phyloP scores from a whole-genome alignment of 1,140 invertebrate genomes.

The Pectinophora gossypiella region DNA sequence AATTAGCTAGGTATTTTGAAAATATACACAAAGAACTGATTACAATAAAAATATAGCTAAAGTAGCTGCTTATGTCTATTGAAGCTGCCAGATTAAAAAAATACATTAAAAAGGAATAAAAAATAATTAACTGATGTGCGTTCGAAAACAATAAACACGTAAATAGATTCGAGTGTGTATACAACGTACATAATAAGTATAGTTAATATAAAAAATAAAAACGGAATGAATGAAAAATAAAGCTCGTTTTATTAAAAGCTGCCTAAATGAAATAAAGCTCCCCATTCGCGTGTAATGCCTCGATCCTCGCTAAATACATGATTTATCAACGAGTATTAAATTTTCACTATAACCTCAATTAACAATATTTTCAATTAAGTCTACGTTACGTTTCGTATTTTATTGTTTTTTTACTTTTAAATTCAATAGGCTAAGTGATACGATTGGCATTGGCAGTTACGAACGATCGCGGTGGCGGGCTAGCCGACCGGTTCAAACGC shows the following conservation, averaged over 20 bases:
- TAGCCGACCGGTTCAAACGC: slow-evolving; percentile 18
- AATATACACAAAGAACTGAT: background rate
- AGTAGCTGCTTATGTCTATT: background rate
- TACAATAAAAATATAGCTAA: background rate
- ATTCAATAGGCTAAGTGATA: slow-evolving; percentile 45
- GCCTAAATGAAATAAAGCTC: slow-evolving; percentile 19
- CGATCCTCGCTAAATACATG: slow-evolving; percentile 39
- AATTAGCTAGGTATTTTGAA: slow-evolving; percentile 1
- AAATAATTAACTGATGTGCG: too few relatives aligned
- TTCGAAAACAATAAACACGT: too few relatives aligned
- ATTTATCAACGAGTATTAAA: slow-evolving; percentile 69
- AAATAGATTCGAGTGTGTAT: too few relatives aligned
- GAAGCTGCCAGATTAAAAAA: too few relatives aligned
- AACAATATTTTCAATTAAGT: slow-evolving; percentile 59
- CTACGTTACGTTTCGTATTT: slow-evolving; percentile 52
- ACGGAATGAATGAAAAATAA: slow-evolving; percentile 16
- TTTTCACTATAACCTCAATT: slow-evolving; percentile 66
- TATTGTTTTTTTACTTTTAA: slow-evolving; percentile 42
- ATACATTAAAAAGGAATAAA: slow-evolving; percentile 3
- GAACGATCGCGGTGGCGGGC: slow-evolving; percentile 12
- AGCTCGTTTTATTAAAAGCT: slow-evolving; percentile 11
- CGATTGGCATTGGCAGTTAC: slow-evolving; percentile 57
- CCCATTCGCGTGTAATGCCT: slow-evolving; percentile 27
- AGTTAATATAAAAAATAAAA: slow-evolving; percentile 13
- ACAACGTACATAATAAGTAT: slow-evolving; percentile 4